These are phyloP conservation scores for Macrosoma leucophasiata DNA, from an alignment of 2,888 invertebrate genomes.

Conservation along the genomic window DNA sequence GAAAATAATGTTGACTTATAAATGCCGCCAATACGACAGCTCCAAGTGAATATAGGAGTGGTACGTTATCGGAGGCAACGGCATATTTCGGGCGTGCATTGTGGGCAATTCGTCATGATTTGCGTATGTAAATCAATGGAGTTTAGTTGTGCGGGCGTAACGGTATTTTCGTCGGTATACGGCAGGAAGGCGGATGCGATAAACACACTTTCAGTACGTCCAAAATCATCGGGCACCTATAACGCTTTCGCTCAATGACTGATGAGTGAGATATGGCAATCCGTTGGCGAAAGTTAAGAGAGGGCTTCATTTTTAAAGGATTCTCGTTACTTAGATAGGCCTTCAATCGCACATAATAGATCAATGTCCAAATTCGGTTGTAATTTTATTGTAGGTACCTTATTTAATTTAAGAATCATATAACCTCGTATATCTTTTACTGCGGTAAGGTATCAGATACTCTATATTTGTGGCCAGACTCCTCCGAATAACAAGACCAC, in stretches of 20 bases:
- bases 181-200: constrained; percentile 72
- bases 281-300: too few relatives aligned
- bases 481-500: too few relatives aligned
- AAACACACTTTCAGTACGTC: constrained; percentile 61
- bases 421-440: too few relatives aligned
- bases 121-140: constrained; percentile 72
- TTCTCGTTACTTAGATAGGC: too few relatives aligned
- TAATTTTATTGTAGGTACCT: too few relatives aligned
- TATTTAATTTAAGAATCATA: too few relatives aligned
- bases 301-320: constrained; percentile 2
- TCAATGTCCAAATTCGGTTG: too few relatives aligned
- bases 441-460: too few relatives aligned
- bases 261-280: too few relatives aligned
- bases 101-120: constrained; percentile 71
- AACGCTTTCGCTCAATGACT: constrained; percentile 23
- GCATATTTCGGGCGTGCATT: constrained; percentile 59
- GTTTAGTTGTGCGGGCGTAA: constrained; percentile 66
- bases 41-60: background rate
- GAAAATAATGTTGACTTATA: constrained; percentile 3
- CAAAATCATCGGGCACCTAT: constrained; percentile 42
- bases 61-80: constrained; percentile 7
- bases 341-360: too few relatives aligned
- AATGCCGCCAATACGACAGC: background rate
- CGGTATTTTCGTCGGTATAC: constrained; percentile 70
- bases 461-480: too few relatives aligned